phyloP scores from a whole-genome alignment of 35 echinoderm and acorn worm species.

The Heliocidaris erythrogramma region DNA sequence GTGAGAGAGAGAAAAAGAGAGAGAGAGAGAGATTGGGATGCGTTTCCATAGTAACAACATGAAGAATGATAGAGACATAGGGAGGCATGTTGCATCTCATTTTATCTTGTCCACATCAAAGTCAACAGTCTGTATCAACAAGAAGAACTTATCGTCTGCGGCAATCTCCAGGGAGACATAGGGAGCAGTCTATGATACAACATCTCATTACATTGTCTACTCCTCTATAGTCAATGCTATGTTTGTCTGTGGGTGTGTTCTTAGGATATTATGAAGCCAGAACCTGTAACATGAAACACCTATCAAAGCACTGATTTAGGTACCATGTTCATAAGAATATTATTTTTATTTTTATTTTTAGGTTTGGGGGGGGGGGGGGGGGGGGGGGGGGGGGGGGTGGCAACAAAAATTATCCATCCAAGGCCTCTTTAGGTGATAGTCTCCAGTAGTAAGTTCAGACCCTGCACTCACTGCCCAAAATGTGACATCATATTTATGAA shows the following conservation, averaged over 20 bases:
- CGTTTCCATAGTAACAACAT: background rate
- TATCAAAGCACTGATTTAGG: too few species aligned
- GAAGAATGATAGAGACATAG: background rate
- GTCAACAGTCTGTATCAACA: conserved; percentile 19
- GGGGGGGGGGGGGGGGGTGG: too few species aligned
- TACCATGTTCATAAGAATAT: too few species aligned
- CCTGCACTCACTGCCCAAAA: too few species aligned
- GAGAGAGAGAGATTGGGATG: background rate
- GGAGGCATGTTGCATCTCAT: background rate
- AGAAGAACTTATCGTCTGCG: background rate
- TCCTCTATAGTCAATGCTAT: background rate
- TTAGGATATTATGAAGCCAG: background rate
- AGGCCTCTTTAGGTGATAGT: too few species aligned
- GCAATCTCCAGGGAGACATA: background rate
- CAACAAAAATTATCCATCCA: too few species aligned
- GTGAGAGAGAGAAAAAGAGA: background rate
- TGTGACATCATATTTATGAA: too few species aligned
- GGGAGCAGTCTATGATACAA: background rate
- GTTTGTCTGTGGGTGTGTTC: background rate
- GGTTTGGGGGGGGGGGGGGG: too few species aligned
- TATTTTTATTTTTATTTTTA: too few species aligned
- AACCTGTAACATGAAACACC: background rate
- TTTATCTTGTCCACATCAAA: background rate
- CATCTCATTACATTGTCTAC: conserved; percentile 1
- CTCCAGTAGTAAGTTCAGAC: too few species aligned